Evolutionary conservation across 2,888 invertebrate genomes (phyloP).

Genomic region (Diaperis boleti): DNA sequence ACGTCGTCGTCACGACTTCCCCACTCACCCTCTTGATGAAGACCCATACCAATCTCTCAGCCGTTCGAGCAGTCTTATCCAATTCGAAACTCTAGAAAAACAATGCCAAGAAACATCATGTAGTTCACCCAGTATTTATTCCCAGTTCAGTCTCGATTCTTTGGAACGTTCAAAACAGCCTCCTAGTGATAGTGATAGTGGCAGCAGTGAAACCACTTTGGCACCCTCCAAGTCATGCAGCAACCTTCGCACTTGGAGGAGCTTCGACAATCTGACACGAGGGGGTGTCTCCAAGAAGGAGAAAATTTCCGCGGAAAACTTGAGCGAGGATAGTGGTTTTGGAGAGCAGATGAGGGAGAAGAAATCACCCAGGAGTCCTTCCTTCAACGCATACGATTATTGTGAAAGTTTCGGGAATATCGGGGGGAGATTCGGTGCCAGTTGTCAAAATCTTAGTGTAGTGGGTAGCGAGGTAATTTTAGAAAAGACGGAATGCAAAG

Average conservation of each 20-base stretch:
- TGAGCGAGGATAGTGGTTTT: slow-evolving; percentile 85
- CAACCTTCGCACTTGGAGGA: slow-evolving; percentile 65
- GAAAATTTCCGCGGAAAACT: slow-evolving; percentile 80
- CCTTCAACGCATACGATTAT: slow-evolving; percentile 61
- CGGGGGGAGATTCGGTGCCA: slow-evolving; percentile 63
- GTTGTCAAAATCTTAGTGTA: slow-evolving; percentile 64
- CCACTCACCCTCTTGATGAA: slow-evolving; percentile 58
- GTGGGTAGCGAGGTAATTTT: slow-evolving; percentile 61
- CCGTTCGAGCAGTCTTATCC: slow-evolving; percentile 84
- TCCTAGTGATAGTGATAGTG: slow-evolving; percentile 62
- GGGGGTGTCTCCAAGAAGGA: slow-evolving; percentile 50
- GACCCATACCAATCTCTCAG: slow-evolving; percentile 74
- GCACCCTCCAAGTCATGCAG: slow-evolving; percentile 62
- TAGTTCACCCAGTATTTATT: slow-evolving; percentile 67
- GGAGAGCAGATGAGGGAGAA: slow-evolving; percentile 69
- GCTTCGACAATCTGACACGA: slow-evolving; percentile 63
- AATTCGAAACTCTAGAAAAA: slow-evolving; percentile 86
- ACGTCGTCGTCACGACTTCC: slow-evolving; percentile 74
- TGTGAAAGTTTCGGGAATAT: slow-evolving; percentile 58
- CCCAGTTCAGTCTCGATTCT: slow-evolving; percentile 69
- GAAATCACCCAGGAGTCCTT: slow-evolving; percentile 32
- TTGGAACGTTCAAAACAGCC: slow-evolving; percentile 61
- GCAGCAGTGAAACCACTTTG: slow-evolving; percentile 60
- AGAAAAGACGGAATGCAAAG: slow-evolving; percentile 52
- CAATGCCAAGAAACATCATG: slow-evolving; percentile 71